These are phyloP conservation scores for Zophobas atratus DNA, from an alignment of 1,140 invertebrate species.

Conservation along the genomic window DNA sequence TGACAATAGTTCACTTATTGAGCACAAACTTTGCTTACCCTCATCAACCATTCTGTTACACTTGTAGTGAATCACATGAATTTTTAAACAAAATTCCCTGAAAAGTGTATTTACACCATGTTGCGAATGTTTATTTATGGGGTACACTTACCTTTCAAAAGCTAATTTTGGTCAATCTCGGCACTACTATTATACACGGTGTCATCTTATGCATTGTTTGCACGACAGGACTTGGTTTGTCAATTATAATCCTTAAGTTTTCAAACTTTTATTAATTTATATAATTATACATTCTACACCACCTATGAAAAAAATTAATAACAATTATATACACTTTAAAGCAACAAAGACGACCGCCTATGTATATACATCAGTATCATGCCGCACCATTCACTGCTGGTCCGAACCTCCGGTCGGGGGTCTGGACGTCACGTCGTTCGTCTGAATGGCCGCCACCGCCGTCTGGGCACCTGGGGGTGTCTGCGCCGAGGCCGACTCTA, in stretches of 20 bases:
- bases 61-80: too few species aligned
- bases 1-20: too few species aligned
- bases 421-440: slow-evolving; percentile 56
- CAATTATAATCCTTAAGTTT: background rate
- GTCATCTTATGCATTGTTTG: too few species aligned
- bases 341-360: slow-evolving; percentile 46
- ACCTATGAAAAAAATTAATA: slow-evolving; percentile 49
- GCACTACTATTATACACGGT: too few species aligned
- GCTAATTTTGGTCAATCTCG: too few species aligned
- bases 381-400: slow-evolving; percentile 47
- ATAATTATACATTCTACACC: slow-evolving; percentile 50
- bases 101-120: too few species aligned
- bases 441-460: slow-evolving; percentile 68
- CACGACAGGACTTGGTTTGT: background rate
- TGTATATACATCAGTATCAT: slow-evolving; percentile 37
- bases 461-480: slow-evolving; percentile 63
- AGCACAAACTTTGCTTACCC: too few species aligned
- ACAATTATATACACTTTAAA: slow-evolving; percentile 45
- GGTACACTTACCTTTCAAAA: too few species aligned
- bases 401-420: slow-evolving; percentile 62
- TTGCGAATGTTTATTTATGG: too few species aligned
- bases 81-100: too few species aligned
- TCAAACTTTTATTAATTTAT: slow-evolving; percentile 42
- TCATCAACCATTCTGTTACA: too few species aligned
- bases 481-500: slow-evolving; percentile 67